Percentiles rank a stretch among this genome's conserved stretches.
Conservation (phyloP, 2,113 vertebrate species). For the Naja naja region DNA sequence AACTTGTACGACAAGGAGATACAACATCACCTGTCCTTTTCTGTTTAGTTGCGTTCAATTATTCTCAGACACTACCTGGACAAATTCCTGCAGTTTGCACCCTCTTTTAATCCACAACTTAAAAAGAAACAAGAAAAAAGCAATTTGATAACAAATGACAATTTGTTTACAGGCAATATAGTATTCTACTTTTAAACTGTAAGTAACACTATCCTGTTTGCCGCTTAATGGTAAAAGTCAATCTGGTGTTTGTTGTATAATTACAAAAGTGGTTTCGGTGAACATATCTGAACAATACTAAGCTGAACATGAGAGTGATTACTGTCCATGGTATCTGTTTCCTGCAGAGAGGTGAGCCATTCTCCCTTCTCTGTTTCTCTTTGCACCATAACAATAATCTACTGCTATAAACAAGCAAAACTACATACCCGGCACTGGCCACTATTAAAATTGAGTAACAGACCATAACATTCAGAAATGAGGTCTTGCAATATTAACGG, state of each 20-base stretch:
- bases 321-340: not conserved
- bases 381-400: not conserved
- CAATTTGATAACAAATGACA: not conserved
- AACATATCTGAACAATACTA: not conserved
- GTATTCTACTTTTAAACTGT: not conserved
- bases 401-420: slow-evolving; percentile 15
- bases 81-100: not conserved
- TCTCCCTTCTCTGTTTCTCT: not conserved
- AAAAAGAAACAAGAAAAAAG: not conserved
- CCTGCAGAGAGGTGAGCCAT: not conserved
- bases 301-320: not conserved
- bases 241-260: not conserved
- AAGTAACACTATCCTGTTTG: not conserved
- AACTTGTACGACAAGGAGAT: not conserved
- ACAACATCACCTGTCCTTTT: not conserved
- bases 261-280: not conserved
- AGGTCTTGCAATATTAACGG: slow-evolving; percentile 59
- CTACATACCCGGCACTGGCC: not conserved
- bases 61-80: not conserved
- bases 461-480: slow-evolving; percentile 60
- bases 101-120: not conserved
- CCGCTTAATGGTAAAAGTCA: not conserved
- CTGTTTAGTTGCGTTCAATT: not conserved
- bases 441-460: slow-evolving; percentile 60
- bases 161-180: fast-evolving